Evolutionary conservation across 2,888 invertebrate species (phyloP), one percentile per base, ranked within the genome.

Genomic region (Empis livida): DNA sequence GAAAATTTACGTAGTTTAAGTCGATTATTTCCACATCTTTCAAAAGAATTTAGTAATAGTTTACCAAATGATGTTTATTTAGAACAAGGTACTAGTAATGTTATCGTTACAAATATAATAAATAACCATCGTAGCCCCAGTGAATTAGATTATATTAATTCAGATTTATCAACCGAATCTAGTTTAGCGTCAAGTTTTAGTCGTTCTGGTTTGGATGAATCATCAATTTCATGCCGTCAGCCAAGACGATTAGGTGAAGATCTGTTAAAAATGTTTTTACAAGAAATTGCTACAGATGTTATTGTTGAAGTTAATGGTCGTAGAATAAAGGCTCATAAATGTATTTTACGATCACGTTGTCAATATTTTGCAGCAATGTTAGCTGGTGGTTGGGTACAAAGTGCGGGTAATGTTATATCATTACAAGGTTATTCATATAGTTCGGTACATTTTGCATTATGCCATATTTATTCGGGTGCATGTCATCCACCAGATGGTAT

Each of bases 391-490:
- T 89, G 87, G 79, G 78, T 84, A 23, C 87, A 90, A 61, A 79
- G 75, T 60, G 79, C 82, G 48, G 84, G 84, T 39, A 86, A 90
- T 63, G 79, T 87, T 5, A 89, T 92, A 48, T 79, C 82, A n/a
- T 70, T 92, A 48, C 87, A 89, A 59, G 86, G 89, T 76, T 86
- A 76, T 65, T 70, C 89, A 1, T 88, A 83, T 60, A 83, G 81
- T 52, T 82, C 86, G 2, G 90, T 93, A 5, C 87, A 92, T 67
- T 94, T 94, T 71, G 85, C 91, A 0, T 70, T 96, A 50, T 87
- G 91, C 57, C 94, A 94, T 65, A 88, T 96, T 54, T 96, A 96
- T 63, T 93, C 94, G 50, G 95, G 95, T 3, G 82, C 89, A 27
- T 85, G 88, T 35, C 83, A 85, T 57, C 84, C 95, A 47, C 91